Conservation (phyloP, 2,888 invertebrate genomes). For the Fabriciana adippe region DNA sequence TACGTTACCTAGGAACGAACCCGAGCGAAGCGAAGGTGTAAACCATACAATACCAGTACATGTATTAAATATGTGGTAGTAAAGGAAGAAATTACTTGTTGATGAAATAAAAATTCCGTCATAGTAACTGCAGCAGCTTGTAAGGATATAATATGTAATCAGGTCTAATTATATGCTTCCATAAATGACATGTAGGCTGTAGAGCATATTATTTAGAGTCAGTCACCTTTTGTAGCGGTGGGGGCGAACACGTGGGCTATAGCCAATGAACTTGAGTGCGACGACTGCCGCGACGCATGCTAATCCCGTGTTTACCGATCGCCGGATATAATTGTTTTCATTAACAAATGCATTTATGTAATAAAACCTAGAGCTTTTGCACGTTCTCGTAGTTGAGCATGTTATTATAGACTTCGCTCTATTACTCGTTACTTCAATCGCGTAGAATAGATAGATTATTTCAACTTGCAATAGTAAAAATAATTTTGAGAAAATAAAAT, state of each 20-base stretch:
- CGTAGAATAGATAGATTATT: too few species aligned
- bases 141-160: slow-evolving; percentile 43
- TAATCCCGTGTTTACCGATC: slow-evolving; percentile 53
- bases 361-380: background rate
- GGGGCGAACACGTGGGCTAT: slow-evolving; percentile 69
- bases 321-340: slow-evolving; percentile 27
- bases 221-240: slow-evolving; percentile 67
- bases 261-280: slow-evolving; percentile 73
- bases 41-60: background rate
- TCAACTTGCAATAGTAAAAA: too few species aligned
- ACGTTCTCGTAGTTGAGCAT: too few species aligned
- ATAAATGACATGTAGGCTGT: slow-evolving; percentile 60
- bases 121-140: slow-evolving; percentile 27
- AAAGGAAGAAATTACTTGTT: background rate
- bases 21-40: too few species aligned
- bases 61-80: background rate
- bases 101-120: slow-evolving; percentile 16
- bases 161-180: slow-evolving; percentile 57
- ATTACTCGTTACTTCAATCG: too few species aligned
- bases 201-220: slow-evolving; percentile 50
- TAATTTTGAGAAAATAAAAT: too few species aligned
- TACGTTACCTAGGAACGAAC: too few species aligned
- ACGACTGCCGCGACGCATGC: slow-evolving; percentile 54
- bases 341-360: slow-evolving; percentile 9
- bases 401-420: too few species aligned